Base-by-base conservation (phyloP, 1,140 invertebrate species). In the Steinernema khuongi region DNA sequence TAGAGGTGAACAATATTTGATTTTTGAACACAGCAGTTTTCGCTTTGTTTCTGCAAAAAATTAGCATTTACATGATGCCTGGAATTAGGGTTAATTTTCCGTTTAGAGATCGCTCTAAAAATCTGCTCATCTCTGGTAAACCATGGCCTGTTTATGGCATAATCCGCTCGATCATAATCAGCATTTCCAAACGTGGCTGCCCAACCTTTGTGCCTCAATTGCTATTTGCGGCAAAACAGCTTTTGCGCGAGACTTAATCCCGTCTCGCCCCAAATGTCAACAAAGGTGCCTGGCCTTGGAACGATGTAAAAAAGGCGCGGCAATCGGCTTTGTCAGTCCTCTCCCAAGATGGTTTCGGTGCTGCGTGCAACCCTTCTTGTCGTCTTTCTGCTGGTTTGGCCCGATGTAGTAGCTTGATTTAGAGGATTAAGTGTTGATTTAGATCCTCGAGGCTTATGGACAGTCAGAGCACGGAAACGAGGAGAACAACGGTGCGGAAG, bases 191-290 rank as follows among this genome's bases (percentile, higher is more conserved):
- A n/a, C n/a, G 22, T 60, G 50, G 2, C 2, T 7, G 11, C 50
- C 14, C 50, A 60, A 60, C 14, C 22, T 60, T 22, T 41, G 50
- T 17, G 7, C 50, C 26, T 22, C 4, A 14, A 11, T n/a, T n/a
- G n/a, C n/a, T n/a, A n/a, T n/a, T n/a, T n/a, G n/a, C 14, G 11
- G 14, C 11, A 60, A 60, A 60, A 60, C 50, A 60, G 14, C 50
- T 60, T 26, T 60, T 60, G 50, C 50, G 50, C 50, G 50, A 60
- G 50, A 60, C 11, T 60, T 60, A 60, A 60, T 60, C 50, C 50
- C 50, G 50, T 60, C 50, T 60, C 50, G 50, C 26, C 26, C 50
- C 26, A 22, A 14, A 60, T 60, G 50, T 60, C 50, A 60, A 60
- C 50, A 60, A 22, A 11, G 22, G 14, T 22, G 50, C 50, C 7